These are phyloP conservation scores for Anagyrus pseudococci DNA, from an alignment of 2,888 invertebrate species.

Conservation along the genomic window DNA sequence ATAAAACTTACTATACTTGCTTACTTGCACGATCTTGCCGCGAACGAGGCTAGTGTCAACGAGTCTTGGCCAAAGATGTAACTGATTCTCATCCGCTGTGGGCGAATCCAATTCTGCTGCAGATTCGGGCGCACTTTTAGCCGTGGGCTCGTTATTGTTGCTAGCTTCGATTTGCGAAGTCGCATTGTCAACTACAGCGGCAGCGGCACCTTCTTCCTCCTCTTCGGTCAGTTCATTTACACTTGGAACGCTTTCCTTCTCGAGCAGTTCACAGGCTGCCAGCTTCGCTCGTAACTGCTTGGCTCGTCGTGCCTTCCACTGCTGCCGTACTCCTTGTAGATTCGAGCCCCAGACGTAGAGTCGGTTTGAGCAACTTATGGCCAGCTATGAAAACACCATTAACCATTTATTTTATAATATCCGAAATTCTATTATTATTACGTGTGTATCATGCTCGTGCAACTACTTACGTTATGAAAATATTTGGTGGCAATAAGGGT, in stretches of 20 bases:
- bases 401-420: background rate
- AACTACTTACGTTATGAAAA: constrained; percentile 76
- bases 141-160: constrained; percentile 10
- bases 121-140: constrained; percentile 3
- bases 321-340: constrained; percentile 74
- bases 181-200: no score
- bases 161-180: constrained; percentile 1
- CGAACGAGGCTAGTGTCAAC: constrained; percentile 71
- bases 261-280: constrained; percentile 12
- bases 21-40: constrained; percentile 71
- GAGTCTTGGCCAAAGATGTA: constrained; percentile 68
- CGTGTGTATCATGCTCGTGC: no score
- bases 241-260: constrained; percentile 11
- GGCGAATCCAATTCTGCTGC: background rate
- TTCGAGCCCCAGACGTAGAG: constrained; percentile 81
- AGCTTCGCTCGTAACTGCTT: constrained; percentile 31
- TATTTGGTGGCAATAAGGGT: constrained; percentile 70
- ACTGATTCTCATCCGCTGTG: constrained; percentile 48
- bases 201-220: background rate
- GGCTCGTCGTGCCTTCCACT: constrained; percentile 66
- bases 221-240: constrained; percentile 7
- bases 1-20: background rate
- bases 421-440: background rate
- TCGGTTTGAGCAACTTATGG: constrained; percentile 70
- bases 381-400: constrained; percentile 65